Conservation (phyloP, 1,140 invertebrate genomes). For the Psilanteris sp. region DNA sequence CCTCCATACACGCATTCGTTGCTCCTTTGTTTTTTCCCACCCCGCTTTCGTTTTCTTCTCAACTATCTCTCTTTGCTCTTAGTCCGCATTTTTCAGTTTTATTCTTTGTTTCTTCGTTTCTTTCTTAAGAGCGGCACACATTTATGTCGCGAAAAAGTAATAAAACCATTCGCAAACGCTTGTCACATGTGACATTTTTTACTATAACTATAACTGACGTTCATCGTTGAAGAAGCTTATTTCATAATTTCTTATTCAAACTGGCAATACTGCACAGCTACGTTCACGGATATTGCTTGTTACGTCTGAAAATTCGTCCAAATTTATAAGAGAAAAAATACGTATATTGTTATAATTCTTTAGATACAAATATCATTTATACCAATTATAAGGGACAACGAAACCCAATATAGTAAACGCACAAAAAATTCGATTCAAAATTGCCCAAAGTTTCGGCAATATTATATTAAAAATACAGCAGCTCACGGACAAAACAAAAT, state of each 20-base stretch:
- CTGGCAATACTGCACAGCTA: too few species aligned
- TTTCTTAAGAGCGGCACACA: constrained; percentile 41
- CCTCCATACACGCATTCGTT: constrained; percentile 38
- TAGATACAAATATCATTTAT: too few species aligned
- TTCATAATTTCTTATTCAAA: constrained; percentile 37
- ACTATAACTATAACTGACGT: constrained; percentile 48
- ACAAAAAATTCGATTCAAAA: too few species aligned
- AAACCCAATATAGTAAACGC: too few species aligned
- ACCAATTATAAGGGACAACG: too few species aligned
- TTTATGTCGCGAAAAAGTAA: constrained; percentile 49
- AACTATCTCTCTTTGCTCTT: background rate
- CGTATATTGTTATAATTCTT: too few species aligned
- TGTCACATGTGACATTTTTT: constrained; percentile 47
- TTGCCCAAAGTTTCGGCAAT: too few species aligned
- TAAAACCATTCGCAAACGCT: constrained; percentile 42
- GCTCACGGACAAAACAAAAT: too few species aligned
- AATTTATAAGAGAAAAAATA: too few species aligned
- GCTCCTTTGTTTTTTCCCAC: constrained; percentile 1
- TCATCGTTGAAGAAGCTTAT: constrained; percentile 50
- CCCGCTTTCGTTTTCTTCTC: background rate
- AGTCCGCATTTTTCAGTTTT: background rate
- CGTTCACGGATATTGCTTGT: too few species aligned
- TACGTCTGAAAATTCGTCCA: too few species aligned
- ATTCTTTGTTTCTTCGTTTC: constrained; percentile 7
- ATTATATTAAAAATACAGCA: too few species aligned